Evolutionary conservation across 2,797 vertebrate species (phyloP).

Genomic region (Notamacropus eugenii): DNA sequence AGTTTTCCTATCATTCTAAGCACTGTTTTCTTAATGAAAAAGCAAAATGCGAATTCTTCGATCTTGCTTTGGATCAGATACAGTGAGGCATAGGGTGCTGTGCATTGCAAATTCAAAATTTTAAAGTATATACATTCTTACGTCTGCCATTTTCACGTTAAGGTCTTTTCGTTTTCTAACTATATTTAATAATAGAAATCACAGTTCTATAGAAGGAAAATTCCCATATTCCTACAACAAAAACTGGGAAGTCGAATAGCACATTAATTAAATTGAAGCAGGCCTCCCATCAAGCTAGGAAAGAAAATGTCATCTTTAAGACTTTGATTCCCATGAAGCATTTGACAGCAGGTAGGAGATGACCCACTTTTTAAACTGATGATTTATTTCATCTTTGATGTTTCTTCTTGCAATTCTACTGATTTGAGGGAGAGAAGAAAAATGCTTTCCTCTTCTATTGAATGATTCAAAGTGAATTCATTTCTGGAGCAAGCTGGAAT

Average conservation of each 20-base stretch:
- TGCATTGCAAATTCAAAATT: conserved; percentile 34
- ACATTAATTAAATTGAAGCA: conserved; percentile 82
- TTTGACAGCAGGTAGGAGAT: conserved; percentile 87
- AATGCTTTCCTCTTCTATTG: conserved; percentile 85
- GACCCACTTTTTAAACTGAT: conserved; percentile 85
- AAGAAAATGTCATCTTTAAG: conserved; percentile 80
- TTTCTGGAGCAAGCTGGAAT: conserved; percentile 86
- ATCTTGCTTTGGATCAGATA: conserved; percentile 59
- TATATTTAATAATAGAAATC: conserved; percentile 79
- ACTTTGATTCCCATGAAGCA: conserved; percentile 82
- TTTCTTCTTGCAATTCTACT: conserved; percentile 85
- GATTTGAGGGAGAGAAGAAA: conserved; percentile 74
- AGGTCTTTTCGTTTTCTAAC: conserved; percentile 64
- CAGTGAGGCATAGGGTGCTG: conserved; percentile 32
- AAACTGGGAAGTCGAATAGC: conserved; percentile 80
- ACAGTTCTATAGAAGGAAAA: conserved; percentile 81
- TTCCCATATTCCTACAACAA: conserved; percentile 75
- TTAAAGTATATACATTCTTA: conserved; percentile 16
- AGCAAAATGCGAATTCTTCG: conserved; percentile 43
- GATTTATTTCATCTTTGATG: conserved; percentile 84
- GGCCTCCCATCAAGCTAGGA: conserved; percentile 80
- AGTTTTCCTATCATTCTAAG: conserved; percentile 20
- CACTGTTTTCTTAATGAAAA: conserved; percentile 50
- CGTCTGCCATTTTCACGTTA: conserved; percentile 58
- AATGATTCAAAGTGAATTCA: conserved; percentile 87